Base-by-base conservation (phyloP, 1,140 invertebrate species). In the Papilio xuthus region DNA sequence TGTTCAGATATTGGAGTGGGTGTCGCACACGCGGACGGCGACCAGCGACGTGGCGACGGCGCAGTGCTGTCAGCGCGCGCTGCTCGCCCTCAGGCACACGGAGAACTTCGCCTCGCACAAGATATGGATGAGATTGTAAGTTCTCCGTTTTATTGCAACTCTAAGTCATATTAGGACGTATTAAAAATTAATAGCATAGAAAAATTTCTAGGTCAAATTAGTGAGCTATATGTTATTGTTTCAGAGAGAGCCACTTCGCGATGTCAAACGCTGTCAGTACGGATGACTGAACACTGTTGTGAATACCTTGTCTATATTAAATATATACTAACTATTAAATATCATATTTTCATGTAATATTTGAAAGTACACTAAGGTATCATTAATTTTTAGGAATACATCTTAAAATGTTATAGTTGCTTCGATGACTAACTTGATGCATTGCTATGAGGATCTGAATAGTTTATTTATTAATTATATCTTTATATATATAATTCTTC, bases 1-100 rank as follows among this genome's bases (percentile, higher is more conserved):
- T 69, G 4, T 10, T 26, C 73, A 92, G 91, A 73, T 92, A 78
- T 47, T 91, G 63, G 91, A 92, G 18, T 92, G 91, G 90, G 12
- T 91, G 74, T 86, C 81, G 9, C 87, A 91, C 86, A 89, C 89
- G 0, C 85, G 90, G 0, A 80, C 75, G 74, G 41, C 78, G 20
- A 79, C 79, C n/a, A 26, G 76, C 12, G 85, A 85, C 50, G 20
- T 72, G 15, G 73, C 6, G 0, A 80, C 81, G 12, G 79, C 85
- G 42, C 77, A 28, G 7, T 63, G 81, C 8, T 89, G 89, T 63
- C 85, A 87, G 60, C 80, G 90, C 1, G 83, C 86, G 0, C 60
- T 91, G 23, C 78, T 92, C 4, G 82, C 89, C 0, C 77, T 87
- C n/a, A 56, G 89, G 0, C 89, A 91, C 82, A 81, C 82, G 0